Conservation (phyloP, 1,140 invertebrate species). For the Grapholita molesta region DNA sequence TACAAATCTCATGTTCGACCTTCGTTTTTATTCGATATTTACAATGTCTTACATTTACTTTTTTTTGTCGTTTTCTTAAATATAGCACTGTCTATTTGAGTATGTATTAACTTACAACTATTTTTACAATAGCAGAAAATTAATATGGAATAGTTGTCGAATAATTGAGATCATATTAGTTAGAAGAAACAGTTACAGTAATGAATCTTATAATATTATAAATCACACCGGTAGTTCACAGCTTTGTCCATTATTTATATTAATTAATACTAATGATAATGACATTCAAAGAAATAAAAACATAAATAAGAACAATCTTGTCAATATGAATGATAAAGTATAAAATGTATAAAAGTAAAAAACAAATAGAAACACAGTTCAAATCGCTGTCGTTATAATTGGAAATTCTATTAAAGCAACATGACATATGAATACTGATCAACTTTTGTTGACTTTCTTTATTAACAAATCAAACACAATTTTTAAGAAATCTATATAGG, state of each 20-base stretch:
- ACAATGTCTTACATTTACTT: conserved; percentile 63
- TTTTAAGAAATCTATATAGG: no score
- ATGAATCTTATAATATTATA: conserved; percentile 15
- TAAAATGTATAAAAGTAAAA: not conserved
- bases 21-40: conserved; percentile 59
- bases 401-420: not conserved
- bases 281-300: conserved; percentile 23
- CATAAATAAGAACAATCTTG: conserved; percentile 23
- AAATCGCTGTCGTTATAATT: no score
- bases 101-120: conserved; percentile 35
- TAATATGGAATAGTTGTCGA: conserved; percentile 24
- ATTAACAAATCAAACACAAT: not conserved
- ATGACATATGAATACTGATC: not conserved
- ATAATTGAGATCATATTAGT: conserved; percentile 37
- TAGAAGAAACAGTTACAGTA: conserved; percentile 32
- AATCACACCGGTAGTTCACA: conserved; percentile 52
- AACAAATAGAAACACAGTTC: conserved; percentile 18
- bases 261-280: conserved; percentile 24
- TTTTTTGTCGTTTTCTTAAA: conserved; percentile 61
- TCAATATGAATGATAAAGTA: not conserved
- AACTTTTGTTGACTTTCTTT: no score
- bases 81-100: conserved; percentile 69
- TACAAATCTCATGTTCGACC: not conserved
- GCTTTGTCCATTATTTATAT: conserved; percentile 37
- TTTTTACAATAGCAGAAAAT: conserved; percentile 30